Base-by-base conservation (phyloP, 2,113 vertebrate genomes). In the Ptilonorhynchus violaceus region DNA sequence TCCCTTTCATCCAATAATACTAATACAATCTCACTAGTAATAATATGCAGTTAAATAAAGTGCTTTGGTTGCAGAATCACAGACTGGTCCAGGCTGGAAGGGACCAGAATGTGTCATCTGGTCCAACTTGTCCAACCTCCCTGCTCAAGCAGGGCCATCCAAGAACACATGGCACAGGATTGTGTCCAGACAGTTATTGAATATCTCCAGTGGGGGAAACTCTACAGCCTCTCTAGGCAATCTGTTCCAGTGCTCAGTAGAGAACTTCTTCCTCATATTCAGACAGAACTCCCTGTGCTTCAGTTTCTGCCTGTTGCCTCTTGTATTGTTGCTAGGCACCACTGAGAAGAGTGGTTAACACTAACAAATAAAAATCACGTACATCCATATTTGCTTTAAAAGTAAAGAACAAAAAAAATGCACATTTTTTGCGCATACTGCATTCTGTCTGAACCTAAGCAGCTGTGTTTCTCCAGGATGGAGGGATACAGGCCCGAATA, bases 181-280 rank as follows among this genome's bases (percentile, higher is more conserved):
- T n/a, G 20, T 53, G 15, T 62, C 10, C 16, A 41, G 13, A 18
- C 0, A 1, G 10, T 52, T 41, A 2, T 1, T 22, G 41, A 62
- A 7, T 15, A 41, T 55, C n/a, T 62, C 55, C 18, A 18, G 13
- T 10, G n/a, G 75, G 6, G 21, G 21, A 62, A 8, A 41, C 5
- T 62, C 17, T 21, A 53, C 37, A 66, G 4, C 24, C 19, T 13
- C 55, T 47, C 30, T 83, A 62, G 41, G 21, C 11, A 47, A 10
- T 25, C 24, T 62, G 11, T 62, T 47, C 17, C 30, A 31, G 7
- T 27, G 24, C n/a, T 47, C n/a, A 22, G n/a, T 49, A 35, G 39
- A 41, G 9, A 66, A 41, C 17, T 41, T 69, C 41, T 31, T 41
- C 30, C 41, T 76, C 9, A 3, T 55, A 19, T 19, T 41, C 33